phyloP scores from a whole-genome alignment of 2,888 invertebrate genomes.

The Cenopis cana region DNA sequence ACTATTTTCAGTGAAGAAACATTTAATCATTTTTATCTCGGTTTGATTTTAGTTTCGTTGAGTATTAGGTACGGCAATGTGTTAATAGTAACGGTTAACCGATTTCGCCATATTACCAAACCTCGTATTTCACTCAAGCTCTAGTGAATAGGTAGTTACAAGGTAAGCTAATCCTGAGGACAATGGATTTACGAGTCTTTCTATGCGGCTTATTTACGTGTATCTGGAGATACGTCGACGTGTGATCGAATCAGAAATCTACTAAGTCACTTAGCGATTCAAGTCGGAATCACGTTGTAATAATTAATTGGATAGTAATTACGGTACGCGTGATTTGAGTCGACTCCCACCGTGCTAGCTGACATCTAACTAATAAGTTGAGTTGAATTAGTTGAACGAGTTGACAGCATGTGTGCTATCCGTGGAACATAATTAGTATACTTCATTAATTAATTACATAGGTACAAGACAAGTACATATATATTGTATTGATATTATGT shows the following conservation, averaged over 20 bases:
- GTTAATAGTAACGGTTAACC: neutral
- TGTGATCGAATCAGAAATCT: constrained; percentile 17
- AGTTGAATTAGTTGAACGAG: constrained; percentile 27
- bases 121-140: neutral
- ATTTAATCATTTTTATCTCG: too few relatives aligned
- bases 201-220: constrained; percentile 4
- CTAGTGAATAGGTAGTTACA: neutral
- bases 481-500: neutral
- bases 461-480: too few relatives aligned
- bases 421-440: neutral
- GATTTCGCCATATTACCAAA: neutral
- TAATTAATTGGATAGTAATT: constrained; percentile 35
- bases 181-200: constrained; percentile 4
- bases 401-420: constrained; percentile 3
- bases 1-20: too few relatives aligned
- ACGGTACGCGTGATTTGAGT: constrained; percentile 24
- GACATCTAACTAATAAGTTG: constrained; percentile 21
- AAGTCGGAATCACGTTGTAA: constrained; percentile 21
- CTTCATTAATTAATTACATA: too few relatives aligned
- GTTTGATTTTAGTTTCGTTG: neutral
- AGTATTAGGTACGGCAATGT: neutral
- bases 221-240: constrained; percentile 9
- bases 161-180: neutral
- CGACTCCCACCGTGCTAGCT: constrained; percentile 25
- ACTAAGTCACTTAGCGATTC: constrained; percentile 29